phyloP scores from a whole-genome alignment of 2,113 vertebrate species.

The Micronisus gabar region DNA sequence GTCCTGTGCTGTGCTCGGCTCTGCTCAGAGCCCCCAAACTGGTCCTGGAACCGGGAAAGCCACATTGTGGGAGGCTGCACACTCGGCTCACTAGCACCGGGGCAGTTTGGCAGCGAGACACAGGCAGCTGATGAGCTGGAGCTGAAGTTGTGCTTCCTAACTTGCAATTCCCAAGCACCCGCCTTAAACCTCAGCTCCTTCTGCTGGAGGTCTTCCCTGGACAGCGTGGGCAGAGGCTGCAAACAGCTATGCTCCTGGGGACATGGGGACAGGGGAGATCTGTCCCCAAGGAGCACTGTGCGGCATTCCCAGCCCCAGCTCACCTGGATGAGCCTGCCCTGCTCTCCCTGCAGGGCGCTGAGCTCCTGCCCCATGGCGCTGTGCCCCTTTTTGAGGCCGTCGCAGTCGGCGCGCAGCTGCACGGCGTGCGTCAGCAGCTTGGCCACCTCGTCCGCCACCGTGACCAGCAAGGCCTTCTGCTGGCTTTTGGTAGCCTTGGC shows the following conservation, averaged over 20 bases:
- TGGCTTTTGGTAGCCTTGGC: slow-evolving; percentile 82
- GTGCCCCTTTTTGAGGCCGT: slow-evolving; percentile 85
- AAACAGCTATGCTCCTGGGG: neutral
- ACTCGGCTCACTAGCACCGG: fast-evolving
- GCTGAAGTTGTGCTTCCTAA: neutral
- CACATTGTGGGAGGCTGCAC: fast-evolving
- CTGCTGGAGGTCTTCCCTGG: neutral
- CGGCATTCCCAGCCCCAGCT: neutral
- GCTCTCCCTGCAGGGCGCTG: slow-evolving; percentile 87
- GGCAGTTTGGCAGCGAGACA: fast-evolving
- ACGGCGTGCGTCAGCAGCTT: slow-evolving; percentile 80
- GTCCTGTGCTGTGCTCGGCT: neutral
- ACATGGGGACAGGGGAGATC: fast-evolving
- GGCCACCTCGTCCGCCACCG: slow-evolving; percentile 88
- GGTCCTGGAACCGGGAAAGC: neutral
- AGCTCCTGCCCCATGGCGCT: slow-evolving; percentile 87
- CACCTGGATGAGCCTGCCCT: slow-evolving; percentile 94
- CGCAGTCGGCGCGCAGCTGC: slow-evolving; percentile 88
- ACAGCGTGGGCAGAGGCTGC: neutral
- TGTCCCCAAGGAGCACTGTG: neutral
- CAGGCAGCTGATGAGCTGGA: neutral
- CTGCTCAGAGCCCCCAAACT: neutral
- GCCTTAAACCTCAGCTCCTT: neutral
- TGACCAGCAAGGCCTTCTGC: slow-evolving; percentile 86
- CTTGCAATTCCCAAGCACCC: neutral